Percentiles rank a stretch among this genome's conserved stretches.
phyloP scores from a whole-genome alignment of 2,113 vertebrate genomes.

The Tylochromis polylepis region DNA sequence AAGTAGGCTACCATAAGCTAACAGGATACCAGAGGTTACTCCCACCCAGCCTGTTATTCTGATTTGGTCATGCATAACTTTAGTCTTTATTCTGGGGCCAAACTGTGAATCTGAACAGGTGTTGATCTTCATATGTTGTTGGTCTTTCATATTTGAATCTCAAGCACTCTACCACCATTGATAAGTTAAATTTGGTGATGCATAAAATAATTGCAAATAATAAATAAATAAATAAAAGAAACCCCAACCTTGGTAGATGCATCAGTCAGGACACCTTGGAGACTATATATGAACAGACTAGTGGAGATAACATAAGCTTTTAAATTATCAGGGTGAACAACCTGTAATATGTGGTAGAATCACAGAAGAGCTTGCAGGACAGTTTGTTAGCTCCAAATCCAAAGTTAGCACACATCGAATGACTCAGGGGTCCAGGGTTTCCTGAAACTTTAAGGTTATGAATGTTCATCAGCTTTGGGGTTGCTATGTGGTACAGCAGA shows the following conservation, averaged over 20 bases:
- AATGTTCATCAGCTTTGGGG: too few relatives aligned
- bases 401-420: background rate
- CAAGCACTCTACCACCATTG: background rate
- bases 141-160: background rate
- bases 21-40: background rate
- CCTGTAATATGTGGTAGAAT: background rate
- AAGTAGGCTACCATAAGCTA: conserved; percentile 15
- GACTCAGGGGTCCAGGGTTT: too few relatives aligned
- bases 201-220: background rate
- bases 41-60: background rate
- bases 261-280: background rate
- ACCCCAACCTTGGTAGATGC: background rate
- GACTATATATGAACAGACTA: background rate
- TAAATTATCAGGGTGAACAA: background rate
- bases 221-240: background rate
- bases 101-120: background rate
- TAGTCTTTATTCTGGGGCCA: background rate
- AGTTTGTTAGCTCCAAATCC: background rate
- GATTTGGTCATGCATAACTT: background rate
- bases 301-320: background rate
- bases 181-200: background rate
- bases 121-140: background rate
- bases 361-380: background rate
- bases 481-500: too few relatives aligned
- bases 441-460: too few relatives aligned